Evolutionary conservation across 2,888 invertebrate genomes (phyloP), one percentile per base, ranked within the genome.

Genomic region (Xiphydria camelus): DNA sequence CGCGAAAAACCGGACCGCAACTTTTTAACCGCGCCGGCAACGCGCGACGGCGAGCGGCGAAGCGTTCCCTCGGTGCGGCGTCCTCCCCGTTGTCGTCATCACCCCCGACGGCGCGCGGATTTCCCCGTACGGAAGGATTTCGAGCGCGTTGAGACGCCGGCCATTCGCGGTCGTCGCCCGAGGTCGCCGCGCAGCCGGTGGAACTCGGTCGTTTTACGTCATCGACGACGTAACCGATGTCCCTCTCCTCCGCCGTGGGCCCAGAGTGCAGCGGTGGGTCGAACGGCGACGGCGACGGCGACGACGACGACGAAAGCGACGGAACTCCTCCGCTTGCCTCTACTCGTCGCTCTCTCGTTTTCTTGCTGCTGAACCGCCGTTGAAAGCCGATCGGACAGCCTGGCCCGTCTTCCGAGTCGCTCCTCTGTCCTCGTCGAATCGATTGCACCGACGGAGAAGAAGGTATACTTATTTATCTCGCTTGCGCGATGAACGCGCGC

Each of bases 171-270:
- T 23, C 23, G 23, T n/a, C 23, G 23, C n/a, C 23, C 23, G 23
- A 23, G 7, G 23, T 23, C 23, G 23, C 23, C 23, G 23, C 7
- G n/a, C 23, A 23, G 7, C 23, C 23, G 23, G 23, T 23, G n/a
- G 23, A 23, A n/a, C 33, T 55, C 58, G 52, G 45, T 43, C 45
- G 45, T 20, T 37, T 58, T 52, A 50, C 57, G 46, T 52, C 57
- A 56, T 53, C 48, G 51, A 46, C 32, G 45, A n/a, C n/a, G n/a
- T n/a, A n/a, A n/a, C n/a, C n/a, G n/a, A n/a, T n/a, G n/a, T n/a
- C n/a, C n/a, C n/a, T n/a, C n/a, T n/a, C n/a, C n/a, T n/a, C n/a
- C n/a, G n/a, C n/a, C n/a, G n/a, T n/a, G 32, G 3, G 31, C 22
- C 15, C 19, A 20, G 34, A 38, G 23, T 45, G 19, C 32, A 26